phyloP scores from a whole-genome alignment of 2,797 vertebrate genomes.

The Lepilemur septentrionalis region DNA sequence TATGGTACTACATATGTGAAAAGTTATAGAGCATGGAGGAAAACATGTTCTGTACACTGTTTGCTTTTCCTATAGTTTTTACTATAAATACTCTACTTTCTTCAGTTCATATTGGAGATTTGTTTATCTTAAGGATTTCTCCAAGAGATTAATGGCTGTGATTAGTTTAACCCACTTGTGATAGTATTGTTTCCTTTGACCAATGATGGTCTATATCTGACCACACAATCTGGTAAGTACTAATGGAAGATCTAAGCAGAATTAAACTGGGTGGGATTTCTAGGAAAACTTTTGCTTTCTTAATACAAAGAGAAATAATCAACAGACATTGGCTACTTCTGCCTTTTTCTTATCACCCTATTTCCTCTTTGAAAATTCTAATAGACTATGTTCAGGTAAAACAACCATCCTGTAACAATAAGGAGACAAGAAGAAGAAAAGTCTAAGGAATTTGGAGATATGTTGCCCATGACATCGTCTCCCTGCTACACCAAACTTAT shows the following conservation, averaged over 20 bases:
- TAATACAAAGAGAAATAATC: not conserved
- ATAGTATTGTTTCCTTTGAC: not conserved
- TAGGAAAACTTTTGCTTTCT: not conserved
- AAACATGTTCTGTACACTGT: not conserved
- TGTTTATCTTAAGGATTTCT: not conserved
- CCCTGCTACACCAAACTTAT: not conserved
- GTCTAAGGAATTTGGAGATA: not conserved
- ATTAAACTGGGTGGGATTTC: not conserved
- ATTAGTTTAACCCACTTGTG: not conserved
- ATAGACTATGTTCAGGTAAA: not conserved
- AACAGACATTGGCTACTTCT: not conserved
- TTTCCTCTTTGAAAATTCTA: not conserved
- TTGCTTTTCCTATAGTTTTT: not conserved
- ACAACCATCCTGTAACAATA: not conserved
- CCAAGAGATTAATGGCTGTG: not conserved
- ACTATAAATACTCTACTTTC: not conserved
- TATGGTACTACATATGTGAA: not conserved
- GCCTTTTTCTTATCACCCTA: not conserved
- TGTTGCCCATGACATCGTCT: accelerated
- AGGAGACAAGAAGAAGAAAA: not conserved
- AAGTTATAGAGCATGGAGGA: not conserved
- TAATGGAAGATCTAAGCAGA: not conserved
- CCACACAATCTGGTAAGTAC: too few relatives aligned
- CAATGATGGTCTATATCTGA: not conserved
- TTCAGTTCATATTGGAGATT: not conserved